Evolutionary conservation across 1,140 invertebrate genomes (phyloP).

Genomic region (Ptiloglossa arizonensis): DNA sequence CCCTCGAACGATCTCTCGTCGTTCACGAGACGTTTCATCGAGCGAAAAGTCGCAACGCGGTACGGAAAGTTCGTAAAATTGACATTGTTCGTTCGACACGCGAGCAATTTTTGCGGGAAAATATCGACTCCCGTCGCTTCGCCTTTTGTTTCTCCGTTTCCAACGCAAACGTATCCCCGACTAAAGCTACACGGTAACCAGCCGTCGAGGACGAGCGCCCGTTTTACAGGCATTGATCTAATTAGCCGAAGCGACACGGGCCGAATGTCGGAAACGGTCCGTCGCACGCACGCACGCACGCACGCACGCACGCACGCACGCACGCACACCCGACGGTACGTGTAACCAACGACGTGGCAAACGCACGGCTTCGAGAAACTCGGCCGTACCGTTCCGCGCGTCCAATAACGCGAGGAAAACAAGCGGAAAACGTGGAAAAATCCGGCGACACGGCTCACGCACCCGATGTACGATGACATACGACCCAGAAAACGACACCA

Average conservation of each 20-base stretch:
- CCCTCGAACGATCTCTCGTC: no score
- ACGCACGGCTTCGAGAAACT: background rate
- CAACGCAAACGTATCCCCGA: background rate
- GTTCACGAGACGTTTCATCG: no score
- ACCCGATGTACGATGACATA: constrained; percentile 20
- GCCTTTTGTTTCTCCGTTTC: background rate
- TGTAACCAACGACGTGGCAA: background rate
- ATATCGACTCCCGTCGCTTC: no score
- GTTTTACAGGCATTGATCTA: constrained; percentile 3
- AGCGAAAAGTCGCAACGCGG: no score
- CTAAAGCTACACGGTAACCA: background rate
- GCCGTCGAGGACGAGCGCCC: background rate
- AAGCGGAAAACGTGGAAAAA: constrained; percentile 9
- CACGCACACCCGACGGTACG: no score
- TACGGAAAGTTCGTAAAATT: no score
- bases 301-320: background rate
- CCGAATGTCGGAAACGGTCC: background rate
- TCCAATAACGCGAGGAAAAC: background rate
- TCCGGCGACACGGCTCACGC: constrained; percentile 4
- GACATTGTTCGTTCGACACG: no score
- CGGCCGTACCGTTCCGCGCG: no score
- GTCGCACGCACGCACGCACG: background rate
- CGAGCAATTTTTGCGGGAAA: no score
- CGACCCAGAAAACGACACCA: constrained; percentile 43
- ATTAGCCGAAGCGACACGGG: background rate